A percentile compares a stretch with the other conserved stretches of the same genome.
These are phyloP conservation scores for Mya arenaria DNA, from an alignment of 1,140 invertebrate species.

Conservation along the genomic window DNA sequence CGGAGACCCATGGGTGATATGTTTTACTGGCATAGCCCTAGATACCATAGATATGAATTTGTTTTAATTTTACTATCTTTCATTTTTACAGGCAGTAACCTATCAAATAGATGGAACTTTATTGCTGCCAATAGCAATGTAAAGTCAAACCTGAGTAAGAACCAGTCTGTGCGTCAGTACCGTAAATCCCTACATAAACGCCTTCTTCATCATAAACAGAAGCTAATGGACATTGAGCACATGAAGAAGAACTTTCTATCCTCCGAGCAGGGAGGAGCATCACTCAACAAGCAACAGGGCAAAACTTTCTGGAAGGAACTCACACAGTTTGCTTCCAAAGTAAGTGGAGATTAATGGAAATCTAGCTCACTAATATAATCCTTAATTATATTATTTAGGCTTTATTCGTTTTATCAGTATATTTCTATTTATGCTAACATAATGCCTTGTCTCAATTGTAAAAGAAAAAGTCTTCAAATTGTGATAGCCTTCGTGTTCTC, in stretches of 20 bases:
- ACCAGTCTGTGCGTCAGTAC: constrained; percentile 79
- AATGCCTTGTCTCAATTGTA: too few species aligned
- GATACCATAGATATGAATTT: not conserved
- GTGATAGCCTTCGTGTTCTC: too few species aligned
- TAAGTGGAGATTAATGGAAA: constrained; percentile 62
- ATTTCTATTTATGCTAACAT: too few species aligned
- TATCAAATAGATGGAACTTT: constrained; percentile 77
- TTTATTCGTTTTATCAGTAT: too few species aligned
- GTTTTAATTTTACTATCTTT: too few species aligned
- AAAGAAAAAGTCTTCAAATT: too few species aligned
- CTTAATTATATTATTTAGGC: too few species aligned
- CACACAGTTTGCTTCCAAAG: constrained; percentile 81
- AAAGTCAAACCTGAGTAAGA: constrained; percentile 41
- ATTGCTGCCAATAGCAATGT: constrained; percentile 72
- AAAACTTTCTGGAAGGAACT: constrained; percentile 84
- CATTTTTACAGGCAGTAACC: constrained; percentile 53
- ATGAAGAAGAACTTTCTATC: constrained; percentile 53
- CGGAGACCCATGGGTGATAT: not conserved
- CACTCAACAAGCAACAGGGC: constrained; percentile 85
- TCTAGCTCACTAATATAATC: too few species aligned
- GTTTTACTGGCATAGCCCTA: too few species aligned
- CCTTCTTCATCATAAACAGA: constrained; percentile 87
- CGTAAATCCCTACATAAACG: constrained; percentile 88
- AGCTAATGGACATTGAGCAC: constrained; percentile 87
- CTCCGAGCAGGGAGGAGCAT: constrained; percentile 68